These are phyloP conservation scores for Stenurella melanura DNA, from an alignment of 2,888 invertebrate species.

Conservation along the genomic window DNA sequence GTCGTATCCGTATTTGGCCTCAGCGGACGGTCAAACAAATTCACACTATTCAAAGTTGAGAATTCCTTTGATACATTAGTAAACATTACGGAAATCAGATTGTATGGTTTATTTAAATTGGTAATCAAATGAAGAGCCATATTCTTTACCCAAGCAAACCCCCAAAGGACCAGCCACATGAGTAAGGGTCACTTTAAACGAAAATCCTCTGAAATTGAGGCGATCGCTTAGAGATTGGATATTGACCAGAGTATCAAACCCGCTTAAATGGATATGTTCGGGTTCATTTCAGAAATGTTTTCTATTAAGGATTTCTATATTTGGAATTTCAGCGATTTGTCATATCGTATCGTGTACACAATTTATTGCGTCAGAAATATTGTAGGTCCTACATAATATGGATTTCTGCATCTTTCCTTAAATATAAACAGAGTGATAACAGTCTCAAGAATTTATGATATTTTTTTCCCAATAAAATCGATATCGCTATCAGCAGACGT, in stretches of 20 bases:
- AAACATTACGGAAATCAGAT: slow-evolving; percentile 24
- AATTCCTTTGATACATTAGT: slow-evolving; percentile 38
- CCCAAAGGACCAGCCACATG: slow-evolving; percentile 55
- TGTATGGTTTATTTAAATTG: slow-evolving; percentile 47
- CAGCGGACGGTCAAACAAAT: slow-evolving; percentile 13
- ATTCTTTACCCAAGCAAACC: slow-evolving; percentile 49
- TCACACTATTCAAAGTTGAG: slow-evolving; percentile 11
- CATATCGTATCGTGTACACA: slow-evolving; percentile 27
- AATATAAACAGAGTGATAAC: neutral
- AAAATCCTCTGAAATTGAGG: slow-evolving; percentile 68
- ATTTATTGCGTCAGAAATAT: neutral
- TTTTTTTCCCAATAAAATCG: neutral
- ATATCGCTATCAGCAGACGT: neutral
- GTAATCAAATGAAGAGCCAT: slow-evolving; percentile 57
- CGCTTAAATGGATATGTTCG: slow-evolving; percentile 64
- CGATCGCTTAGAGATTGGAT: slow-evolving; percentile 69
- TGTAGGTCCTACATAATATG: neutral
- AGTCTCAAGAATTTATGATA: neutral
- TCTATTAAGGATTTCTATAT: slow-evolving; percentile 55
- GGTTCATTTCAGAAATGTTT: slow-evolving; percentile 59
- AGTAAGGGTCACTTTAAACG: slow-evolving; percentile 68
- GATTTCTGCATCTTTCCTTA: neutral
- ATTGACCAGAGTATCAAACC: slow-evolving; percentile 67
- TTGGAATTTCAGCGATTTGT: slow-evolving; percentile 43
- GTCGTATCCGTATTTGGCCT: slow-evolving; percentile 17